Conservation (phyloP, 64 coral and sea anemone genomes). For the Acropora tenuis region DNA sequence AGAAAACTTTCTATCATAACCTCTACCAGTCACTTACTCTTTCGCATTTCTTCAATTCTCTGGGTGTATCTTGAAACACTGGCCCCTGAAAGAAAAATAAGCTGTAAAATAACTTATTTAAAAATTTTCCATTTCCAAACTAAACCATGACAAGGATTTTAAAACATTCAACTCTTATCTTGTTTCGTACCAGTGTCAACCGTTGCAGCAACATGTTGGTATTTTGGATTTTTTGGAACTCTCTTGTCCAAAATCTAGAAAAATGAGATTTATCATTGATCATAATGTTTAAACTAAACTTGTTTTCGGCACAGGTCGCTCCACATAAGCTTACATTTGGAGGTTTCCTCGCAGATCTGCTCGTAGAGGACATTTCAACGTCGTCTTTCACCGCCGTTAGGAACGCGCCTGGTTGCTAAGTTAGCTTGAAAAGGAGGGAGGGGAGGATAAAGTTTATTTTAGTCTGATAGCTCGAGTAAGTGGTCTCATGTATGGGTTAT, state of each 20-base stretch:
- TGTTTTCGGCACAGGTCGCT: not conserved
- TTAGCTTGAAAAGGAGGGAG: not conserved
- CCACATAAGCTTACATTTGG: slow-evolving; percentile 59
- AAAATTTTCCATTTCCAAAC: not conserved
- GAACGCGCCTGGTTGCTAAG: slow-evolving; percentile 64
- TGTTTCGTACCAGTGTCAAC: slow-evolving; percentile 87
- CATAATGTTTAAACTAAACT: not conserved
- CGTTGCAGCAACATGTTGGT: slow-evolving; percentile 89
- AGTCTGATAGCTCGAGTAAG: no score
- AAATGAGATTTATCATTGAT: not conserved
- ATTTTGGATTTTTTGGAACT: slow-evolving; percentile 94
- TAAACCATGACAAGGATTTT: not conserved
- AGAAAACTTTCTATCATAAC: no score
- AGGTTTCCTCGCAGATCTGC: slow-evolving; percentile 87
- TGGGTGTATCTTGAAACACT: slow-evolving; percentile 91
- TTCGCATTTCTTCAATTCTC: slow-evolving; percentile 92
- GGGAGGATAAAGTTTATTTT: not conserved
- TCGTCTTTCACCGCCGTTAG: slow-evolving; percentile 20
- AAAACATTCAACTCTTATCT: not conserved
- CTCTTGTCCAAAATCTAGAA: slow-evolving; percentile 91
- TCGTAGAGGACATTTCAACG: slow-evolving; percentile 88
- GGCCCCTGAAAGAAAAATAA: slow-evolving; percentile 48
- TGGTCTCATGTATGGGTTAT: no score
- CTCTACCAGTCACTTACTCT: slow-evolving; percentile 54
- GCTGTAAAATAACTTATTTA: not conserved